Percentiles rank a stretch among this genome's conserved stretches.
Conservation (phyloP, 2,113 vertebrate genomes). For the Agapornis roseicollis region DNA sequence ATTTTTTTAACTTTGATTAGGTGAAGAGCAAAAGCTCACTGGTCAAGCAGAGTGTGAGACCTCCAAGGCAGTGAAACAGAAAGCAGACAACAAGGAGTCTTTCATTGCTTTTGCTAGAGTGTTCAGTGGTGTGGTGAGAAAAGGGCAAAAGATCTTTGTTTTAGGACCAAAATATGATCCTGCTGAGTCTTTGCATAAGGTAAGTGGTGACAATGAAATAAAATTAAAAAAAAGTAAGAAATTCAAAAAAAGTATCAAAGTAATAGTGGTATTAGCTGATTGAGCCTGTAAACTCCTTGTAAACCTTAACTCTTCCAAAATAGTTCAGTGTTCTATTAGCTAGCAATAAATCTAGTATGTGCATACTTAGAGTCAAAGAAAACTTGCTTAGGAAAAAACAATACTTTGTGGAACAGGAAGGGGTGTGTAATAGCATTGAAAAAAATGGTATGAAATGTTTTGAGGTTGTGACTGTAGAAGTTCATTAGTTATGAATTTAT, state of each 20-base stretch:
- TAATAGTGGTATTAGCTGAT: not conserved
- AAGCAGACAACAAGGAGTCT: conserved; percentile 73
- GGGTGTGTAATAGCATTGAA: not conserved
- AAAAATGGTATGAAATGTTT: not conserved
- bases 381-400: not conserved
- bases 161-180: conserved; percentile 96
- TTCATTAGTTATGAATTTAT: not conserved
- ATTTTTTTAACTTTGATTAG: conserved; percentile 51
- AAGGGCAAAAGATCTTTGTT: conserved; percentile 87
- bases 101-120: conserved; percentile 94
- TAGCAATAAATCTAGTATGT: not conserved
- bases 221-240: not conserved
- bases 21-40: conserved; percentile 44
- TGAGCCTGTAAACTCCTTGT: not conserved
- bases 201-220: conserved; percentile 49
- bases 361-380: not conserved
- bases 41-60: conserved; percentile 48
- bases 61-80: conserved; percentile 54
- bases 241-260: not conserved
- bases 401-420: not conserved
- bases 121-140: conserved; percentile 85
- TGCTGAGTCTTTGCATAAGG: conserved; percentile 76
- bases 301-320: not conserved
- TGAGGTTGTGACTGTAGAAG: not conserved
- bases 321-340: not conserved